Conservation (phyloP, 2,113 vertebrate species). For the Dipodomys ordii region DNA sequence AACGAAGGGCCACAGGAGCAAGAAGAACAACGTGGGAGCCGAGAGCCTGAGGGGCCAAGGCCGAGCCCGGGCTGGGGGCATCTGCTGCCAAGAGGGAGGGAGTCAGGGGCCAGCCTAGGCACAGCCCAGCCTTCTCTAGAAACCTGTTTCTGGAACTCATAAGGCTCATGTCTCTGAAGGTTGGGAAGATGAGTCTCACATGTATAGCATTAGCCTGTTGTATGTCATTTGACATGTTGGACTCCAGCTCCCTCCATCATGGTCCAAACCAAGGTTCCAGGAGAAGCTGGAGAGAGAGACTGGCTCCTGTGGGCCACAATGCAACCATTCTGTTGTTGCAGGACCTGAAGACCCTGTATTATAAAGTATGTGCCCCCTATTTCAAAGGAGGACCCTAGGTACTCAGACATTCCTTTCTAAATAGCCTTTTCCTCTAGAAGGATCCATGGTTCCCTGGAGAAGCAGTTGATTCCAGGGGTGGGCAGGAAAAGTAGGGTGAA, state of each 20-base stretch:
- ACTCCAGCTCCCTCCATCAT: not conserved
- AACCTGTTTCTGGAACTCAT: not conserved
- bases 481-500: not conserved
- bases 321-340: not conserved
- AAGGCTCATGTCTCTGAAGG: too few species aligned
- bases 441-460: not conserved
- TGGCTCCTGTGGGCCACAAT: not conserved
- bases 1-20: slow-evolving; percentile 95
- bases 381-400: not conserved
- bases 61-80: not conserved
- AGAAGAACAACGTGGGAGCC: slow-evolving; percentile 88
- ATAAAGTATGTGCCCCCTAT: not conserved
- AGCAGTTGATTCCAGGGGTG: not conserved
- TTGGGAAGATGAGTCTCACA: too few species aligned
- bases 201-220: not conserved
- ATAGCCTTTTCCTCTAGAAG: slow-evolving; percentile 13
- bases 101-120: slow-evolving; percentile 17
- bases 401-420: slow-evolving; percentile 29
- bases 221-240: not conserved
- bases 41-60: slow-evolving; percentile 81
- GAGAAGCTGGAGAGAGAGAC: not conserved
- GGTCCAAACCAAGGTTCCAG: not conserved
- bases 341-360: not conserved
- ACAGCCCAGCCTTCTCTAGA: not conserved
- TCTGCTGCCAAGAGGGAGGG: slow-evolving; percentile 67